phyloP scores from a whole-genome alignment of 1,140 invertebrate species.

The Liolophura sinensis region DNA sequence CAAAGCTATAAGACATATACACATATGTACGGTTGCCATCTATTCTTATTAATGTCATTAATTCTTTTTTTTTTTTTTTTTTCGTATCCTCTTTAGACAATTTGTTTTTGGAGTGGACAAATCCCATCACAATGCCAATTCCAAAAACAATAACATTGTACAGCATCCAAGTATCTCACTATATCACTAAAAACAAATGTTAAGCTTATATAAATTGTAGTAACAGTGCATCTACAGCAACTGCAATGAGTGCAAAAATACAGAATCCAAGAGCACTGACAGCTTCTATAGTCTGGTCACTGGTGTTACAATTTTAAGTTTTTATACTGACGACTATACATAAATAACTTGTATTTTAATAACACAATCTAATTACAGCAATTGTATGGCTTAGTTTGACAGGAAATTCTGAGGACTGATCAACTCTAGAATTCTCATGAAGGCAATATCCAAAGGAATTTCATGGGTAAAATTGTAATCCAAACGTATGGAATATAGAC shows the following conservation, averaged over 20 bases:
- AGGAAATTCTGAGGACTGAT: too few species aligned
- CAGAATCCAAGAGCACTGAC: not conserved
- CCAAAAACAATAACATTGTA: not conserved
- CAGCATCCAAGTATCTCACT: not conserved
- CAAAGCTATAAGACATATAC: too few species aligned
- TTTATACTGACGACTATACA: not conserved
- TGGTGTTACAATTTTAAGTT: not conserved
- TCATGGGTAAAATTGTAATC: too few species aligned
- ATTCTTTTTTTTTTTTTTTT: too few species aligned
- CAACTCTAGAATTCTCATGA: too few species aligned
- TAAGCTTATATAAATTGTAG: not conserved
- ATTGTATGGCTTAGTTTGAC: too few species aligned
- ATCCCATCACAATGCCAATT: too few species aligned
- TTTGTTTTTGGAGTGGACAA: not conserved
- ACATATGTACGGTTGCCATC: not conserved
- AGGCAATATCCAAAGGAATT: too few species aligned
- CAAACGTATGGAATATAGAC: too few species aligned
- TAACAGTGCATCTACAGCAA: not conserved
- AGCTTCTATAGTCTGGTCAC: not conserved
- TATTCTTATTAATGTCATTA: not conserved
- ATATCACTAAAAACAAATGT: not conserved
- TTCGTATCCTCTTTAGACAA: not conserved
- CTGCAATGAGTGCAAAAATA: not conserved
- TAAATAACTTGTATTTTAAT: not conserved
- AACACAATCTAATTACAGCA: not conserved